phyloP scores from a whole-genome alignment of 2,113 vertebrate genomes.

The Erythrolamprus reginae region DNA sequence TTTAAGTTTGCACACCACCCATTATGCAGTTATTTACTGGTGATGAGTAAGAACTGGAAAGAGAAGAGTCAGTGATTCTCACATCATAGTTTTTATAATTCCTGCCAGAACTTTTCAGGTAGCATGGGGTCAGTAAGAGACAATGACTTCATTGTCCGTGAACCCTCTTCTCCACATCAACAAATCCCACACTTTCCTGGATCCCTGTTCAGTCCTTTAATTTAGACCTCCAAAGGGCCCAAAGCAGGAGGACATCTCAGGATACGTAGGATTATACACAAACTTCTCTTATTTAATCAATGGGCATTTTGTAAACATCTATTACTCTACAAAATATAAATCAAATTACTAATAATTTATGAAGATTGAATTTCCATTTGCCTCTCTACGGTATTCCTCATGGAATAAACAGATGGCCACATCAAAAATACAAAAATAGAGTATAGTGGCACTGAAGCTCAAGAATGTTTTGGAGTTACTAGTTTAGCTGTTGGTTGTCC shows the following conservation, averaged over 20 bases:
- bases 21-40: slow-evolving; percentile 48
- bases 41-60: slow-evolving; percentile 3
- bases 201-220: neutral
- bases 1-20: slow-evolving; percentile 70
- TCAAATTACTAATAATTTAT: slow-evolving; percentile 13
- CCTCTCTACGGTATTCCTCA: neutral
- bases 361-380: slow-evolving; percentile 10
- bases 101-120: neutral
- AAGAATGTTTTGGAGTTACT: slow-evolving; percentile 14
- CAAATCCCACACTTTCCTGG: neutral
- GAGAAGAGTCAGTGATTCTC: slow-evolving; percentile 11
- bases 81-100: neutral
- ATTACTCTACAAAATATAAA: neutral
- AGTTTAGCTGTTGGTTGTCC: neutral
- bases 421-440: slow-evolving; percentile 32
- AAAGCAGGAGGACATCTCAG: neutral
- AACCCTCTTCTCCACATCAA: neutral
- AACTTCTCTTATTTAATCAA: slow-evolving; percentile 42
- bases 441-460: slow-evolving; percentile 15
- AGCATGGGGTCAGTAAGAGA: slow-evolving; percentile 21
- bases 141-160: slow-evolving; percentile 40
- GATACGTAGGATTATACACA: slow-evolving; percentile 39
- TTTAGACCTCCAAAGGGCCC: neutral
- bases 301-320: slow-evolving; percentile 54
- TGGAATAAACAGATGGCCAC: slow-evolving; percentile 34